Base-by-base conservation (phyloP, 2,113 vertebrate genomes). In the Urocitellus parryii region DNA sequence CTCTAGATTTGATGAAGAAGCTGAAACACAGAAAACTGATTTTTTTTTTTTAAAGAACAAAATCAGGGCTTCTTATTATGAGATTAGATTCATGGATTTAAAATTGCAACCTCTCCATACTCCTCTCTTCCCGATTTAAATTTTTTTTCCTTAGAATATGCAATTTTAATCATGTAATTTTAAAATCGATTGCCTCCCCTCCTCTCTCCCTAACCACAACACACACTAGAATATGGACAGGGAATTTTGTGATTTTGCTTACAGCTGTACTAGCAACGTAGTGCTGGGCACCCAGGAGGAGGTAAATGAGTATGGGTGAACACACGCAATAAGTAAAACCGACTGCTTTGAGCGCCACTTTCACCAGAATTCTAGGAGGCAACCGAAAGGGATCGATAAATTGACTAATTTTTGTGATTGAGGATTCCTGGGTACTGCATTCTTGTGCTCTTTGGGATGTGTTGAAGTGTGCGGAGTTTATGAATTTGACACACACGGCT, bases 321-420 rank as follows among this genome's bases (percentile, higher is more conserved):
- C 16, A 85, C 81, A 76, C n/a, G 73, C 91, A 85, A 91, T n/a
- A 93, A 94, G 32, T n/a, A 85, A 77, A 92, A 79, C 42, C 27
- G 8, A 86, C 63, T 37, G 68, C 74, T 65, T 68, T 11, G 85
- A 95, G 94, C 27, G 67, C 80, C 45, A 29, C 85, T 96, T n/a
- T 27, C 91, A 70, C 22, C 88, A 82, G 90, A 63, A 76, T 84
- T 96, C 91, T 67, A 67, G 68, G 68, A 70, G 63, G 89, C 58
- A 45, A 61, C 45, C 34, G 2, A 37, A 37, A 10, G 80, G 72
- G 58, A 84, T 9, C 72, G 24, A 76, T 32, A 80, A 29, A 81
- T 5, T 67, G 65, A 45, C 4, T 12, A 24, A 39, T 70, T 82
- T 94, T 96, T 78, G 90, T 13, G 51, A 74, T 0, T 56, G 32